These are phyloP conservation scores for Mystacornis crossleyi DNA, from an alignment of 2,113 vertebrate species.

Conservation along the genomic window DNA sequence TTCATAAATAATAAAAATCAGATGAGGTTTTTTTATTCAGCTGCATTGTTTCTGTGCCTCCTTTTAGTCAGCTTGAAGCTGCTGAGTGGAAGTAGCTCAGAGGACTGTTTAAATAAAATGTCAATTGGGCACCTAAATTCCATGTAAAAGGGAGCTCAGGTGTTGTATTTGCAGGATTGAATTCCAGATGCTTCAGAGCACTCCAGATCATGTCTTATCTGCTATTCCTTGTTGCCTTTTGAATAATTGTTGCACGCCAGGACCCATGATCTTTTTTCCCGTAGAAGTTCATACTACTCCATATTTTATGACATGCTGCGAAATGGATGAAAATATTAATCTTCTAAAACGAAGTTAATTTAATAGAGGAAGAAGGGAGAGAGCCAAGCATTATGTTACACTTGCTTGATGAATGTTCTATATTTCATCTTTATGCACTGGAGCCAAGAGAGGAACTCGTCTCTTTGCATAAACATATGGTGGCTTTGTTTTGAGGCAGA, in stretches of 20 bases:
- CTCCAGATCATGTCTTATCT: not conserved
- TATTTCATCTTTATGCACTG: constrained; percentile 38
- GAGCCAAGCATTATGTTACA: not conserved
- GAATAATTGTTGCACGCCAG: not conserved
- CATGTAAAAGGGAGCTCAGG: not conserved
- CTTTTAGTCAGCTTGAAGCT: not conserved
- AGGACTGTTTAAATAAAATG: not conserved
- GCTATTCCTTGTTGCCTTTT: not conserved
- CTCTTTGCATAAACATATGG: constrained; percentile 42
- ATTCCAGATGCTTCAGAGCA: not conserved
- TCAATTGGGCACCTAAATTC: not conserved
- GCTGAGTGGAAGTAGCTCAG: not conserved
- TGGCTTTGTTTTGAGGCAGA: constrained; percentile 34
- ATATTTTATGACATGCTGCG: not conserved
- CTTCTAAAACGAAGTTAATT: not conserved
- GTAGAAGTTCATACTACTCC: not conserved
- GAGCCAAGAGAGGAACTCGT: constrained; percentile 35
- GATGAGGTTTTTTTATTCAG: not conserved
- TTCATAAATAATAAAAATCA: not conserved
- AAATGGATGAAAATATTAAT: constrained; percentile 51
- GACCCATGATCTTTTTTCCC: not conserved
- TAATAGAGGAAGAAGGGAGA: constrained; percentile 29
- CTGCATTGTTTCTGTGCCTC: not conserved
- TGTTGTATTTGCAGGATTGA: not conserved
- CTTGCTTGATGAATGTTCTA: constrained; percentile 1